Evolutionary conservation across 2,888 invertebrate genomes (phyloP).

Genomic region (Cepaea hortensis): DNA sequence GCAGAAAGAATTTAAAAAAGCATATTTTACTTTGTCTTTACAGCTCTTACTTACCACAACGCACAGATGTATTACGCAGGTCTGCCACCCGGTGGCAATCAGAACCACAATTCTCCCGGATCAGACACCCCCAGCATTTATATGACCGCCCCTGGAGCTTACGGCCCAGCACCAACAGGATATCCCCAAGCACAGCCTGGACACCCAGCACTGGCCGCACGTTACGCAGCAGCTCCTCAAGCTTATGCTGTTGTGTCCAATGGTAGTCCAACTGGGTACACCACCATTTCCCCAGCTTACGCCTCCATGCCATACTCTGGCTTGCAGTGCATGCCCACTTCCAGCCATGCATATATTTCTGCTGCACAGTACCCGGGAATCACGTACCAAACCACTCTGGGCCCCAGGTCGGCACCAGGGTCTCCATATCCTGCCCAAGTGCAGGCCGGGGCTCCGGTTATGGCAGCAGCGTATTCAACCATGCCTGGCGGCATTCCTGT

Average conservation of each 20-base stretch:
- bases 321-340: conserved; percentile 36
- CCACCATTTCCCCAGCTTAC: conserved; percentile 42
- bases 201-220: conserved; percentile 26
- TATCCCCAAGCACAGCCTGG: conserved; percentile 19
- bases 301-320: conserved; percentile 38
- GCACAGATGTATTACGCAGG: conserved; percentile 44
- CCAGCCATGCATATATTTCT: conserved; percentile 45
- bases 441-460: conserved; percentile 45
- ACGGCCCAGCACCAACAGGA: conserved; percentile 33
- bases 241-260: conserved; percentile 47
- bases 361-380: conserved; percentile 45
- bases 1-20: not conserved
- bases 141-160: conserved; percentile 22
- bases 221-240: conserved; percentile 40
- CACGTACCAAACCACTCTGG: conserved; percentile 38
- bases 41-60: not conserved
- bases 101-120: conserved; percentile 13
- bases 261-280: conserved; percentile 19
- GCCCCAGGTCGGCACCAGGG: conserved; percentile 20
- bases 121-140: conserved; percentile 40
- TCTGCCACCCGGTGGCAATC: conserved; percentile 30
- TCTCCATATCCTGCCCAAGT: conserved; percentile 34
- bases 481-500: conserved; percentile 33
- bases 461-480: conserved; percentile 40
- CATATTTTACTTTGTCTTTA: not conserved